Base-by-base conservation (phyloP, 2,888 invertebrate species). In the Tipula unca region DNA sequence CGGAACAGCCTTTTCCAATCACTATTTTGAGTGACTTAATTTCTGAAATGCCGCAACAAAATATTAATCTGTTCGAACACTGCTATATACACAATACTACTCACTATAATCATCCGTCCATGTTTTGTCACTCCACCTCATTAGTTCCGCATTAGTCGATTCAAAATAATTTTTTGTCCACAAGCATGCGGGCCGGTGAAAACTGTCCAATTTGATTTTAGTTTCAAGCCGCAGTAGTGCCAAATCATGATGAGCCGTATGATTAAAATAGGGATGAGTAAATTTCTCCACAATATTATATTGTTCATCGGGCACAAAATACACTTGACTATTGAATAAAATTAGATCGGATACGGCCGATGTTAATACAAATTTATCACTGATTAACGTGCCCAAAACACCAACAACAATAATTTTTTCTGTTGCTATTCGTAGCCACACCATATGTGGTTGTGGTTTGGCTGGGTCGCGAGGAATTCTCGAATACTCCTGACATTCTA, bases 381-480 rank as follows among this genome's bases (percentile, higher is more conserved):
- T 83, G 5, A 83, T 32, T 8, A 83, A 8, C 1, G 35, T 35
- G 8, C 83, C 83, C n/a, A 83, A 32, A 32, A 35, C 83, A 83
- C 83, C 83, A n/a, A 83, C 83, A 1, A 83, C 32, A 83, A 83
- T 83, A 83, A 32, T 83, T 83, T 83, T 83, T n/a, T 29, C 35
- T 0, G 83, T 83, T 32, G 83, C 83, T n/a, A 83, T 83, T n/a
- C 83, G 83, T 6, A 83, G 5, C 83, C 83, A 83, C 3, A 83
- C 83, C 83, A 83, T 83, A 32, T 83, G 83, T n/a, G 83, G 83
- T 32, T 83, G 35, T 3, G 83, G 83, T 83, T 83, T 83, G 29
- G 83, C 35, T 6, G 32, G 1, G 8, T 69, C 69, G 1, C 69
- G 69, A 6, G 20, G 83, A 8, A 83, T 32, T 35, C 32, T 29